Evolutionary conservation across 2,888 invertebrate species (phyloP), one percentile per base, ranked within the genome.

Genomic region (Spilosoma lubricipeda): DNA sequence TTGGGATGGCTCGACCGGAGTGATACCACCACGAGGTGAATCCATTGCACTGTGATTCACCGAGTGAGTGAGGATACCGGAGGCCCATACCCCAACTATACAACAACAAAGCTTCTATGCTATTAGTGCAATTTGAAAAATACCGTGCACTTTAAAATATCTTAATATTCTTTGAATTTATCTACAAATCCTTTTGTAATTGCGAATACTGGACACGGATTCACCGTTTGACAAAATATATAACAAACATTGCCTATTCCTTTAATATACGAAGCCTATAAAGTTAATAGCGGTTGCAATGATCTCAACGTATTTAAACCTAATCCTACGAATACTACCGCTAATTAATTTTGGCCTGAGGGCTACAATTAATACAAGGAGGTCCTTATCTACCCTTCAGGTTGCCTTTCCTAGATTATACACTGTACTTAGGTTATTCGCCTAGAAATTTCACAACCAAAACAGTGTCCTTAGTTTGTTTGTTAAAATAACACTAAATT

Each of bases 361-460:
- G 75, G 70, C 64, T 33, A 73, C 76, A 73, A 76, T 76, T 76
- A 73, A 76, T 73, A 76, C 73, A 67, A 69, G 64, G 56, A 67
- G 69, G 63, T 30, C 52, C 73, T 72, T 76, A 76, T 67, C 70
- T 70, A 67, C 70, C 72, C 70, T 67, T 11, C 30, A 70, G 66
- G 72, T 18, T 33, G 42, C 48, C 70, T 48, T 39, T 15, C 45
- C 36, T 27, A 72, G 75, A 75, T 72, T 67, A 75, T 65, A 65
- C 23, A 39, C 52, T 33, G 27, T 56, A 56, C 39, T 39, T 9
- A 48, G 73, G 36, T 42, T 70, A 70, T 65, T 70, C 69, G 45
- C 65, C 45, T 65, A 5, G 18, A 7, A 11, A 63, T 36, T 64
- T 64, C 64, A 36, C 59, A 36, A 72, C 45, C 36, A 20, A 33